Percentiles rank a stretch among this genome's conserved stretches.
These are phyloP conservation scores for Erebia ligea DNA, from an alignment of 2,888 invertebrate species.

Conservation along the genomic window DNA sequence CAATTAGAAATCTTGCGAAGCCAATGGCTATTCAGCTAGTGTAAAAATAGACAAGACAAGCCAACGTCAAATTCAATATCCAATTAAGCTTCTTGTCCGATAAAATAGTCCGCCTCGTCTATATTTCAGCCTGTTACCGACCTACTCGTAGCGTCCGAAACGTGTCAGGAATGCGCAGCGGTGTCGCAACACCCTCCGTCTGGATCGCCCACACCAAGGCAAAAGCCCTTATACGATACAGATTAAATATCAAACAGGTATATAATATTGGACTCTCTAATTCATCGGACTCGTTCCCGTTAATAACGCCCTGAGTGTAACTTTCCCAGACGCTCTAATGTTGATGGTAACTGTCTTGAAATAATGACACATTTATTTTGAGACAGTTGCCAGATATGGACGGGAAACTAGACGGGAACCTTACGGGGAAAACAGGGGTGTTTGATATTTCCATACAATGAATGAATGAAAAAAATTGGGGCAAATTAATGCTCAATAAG, in stretches of 20 bases:
- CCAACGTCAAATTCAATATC: constrained; percentile 5
- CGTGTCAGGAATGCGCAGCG: constrained; percentile 42
- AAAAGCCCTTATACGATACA: constrained; percentile 13
- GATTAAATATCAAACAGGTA: constrained; percentile 17
- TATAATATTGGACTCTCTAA: constrained; percentile 9
- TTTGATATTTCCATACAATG: no score
- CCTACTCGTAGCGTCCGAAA: constrained; percentile 35
- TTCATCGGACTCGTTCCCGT: constrained; percentile 9
- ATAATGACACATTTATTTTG: no score
- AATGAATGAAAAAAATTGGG: no score
- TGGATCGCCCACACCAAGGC: constrained; percentile 34
- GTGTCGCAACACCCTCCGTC: constrained; percentile 33
- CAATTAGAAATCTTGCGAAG: background rate
- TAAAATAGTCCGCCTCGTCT: constrained; percentile 26
- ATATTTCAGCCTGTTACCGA: constrained; percentile 33
- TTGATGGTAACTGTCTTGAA: no score
- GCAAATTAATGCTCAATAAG: no score
- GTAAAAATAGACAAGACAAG: background rate
- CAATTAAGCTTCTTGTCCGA: constrained; percentile 23
- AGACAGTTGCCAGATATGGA: no score
- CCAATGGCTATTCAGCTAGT: background rate
- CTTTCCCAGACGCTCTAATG: no score
- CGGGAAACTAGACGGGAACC: no score
- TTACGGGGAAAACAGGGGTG: no score
- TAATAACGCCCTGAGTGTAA: background rate